phyloP scores from a whole-genome alignment of 2,888 invertebrate species.

The Cephonodes hylas region DNA sequence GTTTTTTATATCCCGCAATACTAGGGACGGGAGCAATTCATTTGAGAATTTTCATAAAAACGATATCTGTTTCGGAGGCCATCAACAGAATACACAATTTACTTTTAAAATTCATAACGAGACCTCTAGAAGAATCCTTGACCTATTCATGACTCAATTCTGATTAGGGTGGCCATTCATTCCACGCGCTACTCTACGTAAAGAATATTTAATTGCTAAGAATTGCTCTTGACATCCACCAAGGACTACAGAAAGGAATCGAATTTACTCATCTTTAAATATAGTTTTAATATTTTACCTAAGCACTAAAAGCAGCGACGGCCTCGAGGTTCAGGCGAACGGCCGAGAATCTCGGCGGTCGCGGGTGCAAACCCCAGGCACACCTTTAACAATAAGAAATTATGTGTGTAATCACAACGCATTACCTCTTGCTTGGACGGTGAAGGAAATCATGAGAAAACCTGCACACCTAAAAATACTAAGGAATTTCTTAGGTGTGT shows the following conservation, averaged over 20 bases:
- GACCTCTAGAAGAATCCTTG: constrained; percentile 22
- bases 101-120: constrained; percentile 36
- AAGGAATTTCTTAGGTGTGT: too few relatives aligned
- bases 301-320: too few relatives aligned
- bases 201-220: neutral
- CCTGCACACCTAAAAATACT: too few relatives aligned
- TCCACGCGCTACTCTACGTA: neutral
- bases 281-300: too few relatives aligned
- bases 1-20: neutral
- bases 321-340: too few relatives aligned
- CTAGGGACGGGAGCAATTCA: neutral
- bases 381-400: too few relatives aligned
- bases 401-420: too few relatives aligned
- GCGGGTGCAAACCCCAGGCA: too few relatives aligned
- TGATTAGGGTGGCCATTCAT: neutral
- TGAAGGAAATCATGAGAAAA: too few relatives aligned
- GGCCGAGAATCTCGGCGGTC: too few relatives aligned
- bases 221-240: neutral
- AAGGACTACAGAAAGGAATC: neutral
- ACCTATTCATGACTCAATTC: constrained; percentile 13
- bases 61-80: constrained; percentile 29
- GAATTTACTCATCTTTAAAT: too few relatives aligned
- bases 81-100: constrained; percentile 36
- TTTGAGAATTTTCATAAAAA: constrained; percentile 29
- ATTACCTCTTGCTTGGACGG: too few relatives aligned